These are phyloP conservation scores for Tryphoninae sp. DNA, from an alignment of 2,888 invertebrate genomes.

Conservation along the genomic window DNA sequence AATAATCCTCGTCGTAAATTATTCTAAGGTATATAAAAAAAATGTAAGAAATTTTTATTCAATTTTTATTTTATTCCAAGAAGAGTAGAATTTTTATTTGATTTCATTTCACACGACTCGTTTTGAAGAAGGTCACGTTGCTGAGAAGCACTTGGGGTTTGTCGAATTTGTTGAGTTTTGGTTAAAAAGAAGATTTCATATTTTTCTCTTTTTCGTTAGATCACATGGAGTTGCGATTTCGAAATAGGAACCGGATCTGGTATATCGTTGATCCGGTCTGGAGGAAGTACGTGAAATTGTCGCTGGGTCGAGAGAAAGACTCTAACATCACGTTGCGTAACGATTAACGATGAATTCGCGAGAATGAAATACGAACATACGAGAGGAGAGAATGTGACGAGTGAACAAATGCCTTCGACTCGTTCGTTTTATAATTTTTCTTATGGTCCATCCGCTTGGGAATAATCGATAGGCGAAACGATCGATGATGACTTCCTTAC, in stretches of 20 bases:
- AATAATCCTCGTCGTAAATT: neutral
- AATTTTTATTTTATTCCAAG: too few relatives aligned
- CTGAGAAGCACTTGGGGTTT: neutral
- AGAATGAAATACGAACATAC: neutral
- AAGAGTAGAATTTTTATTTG: neutral
- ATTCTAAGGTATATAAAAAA: neutral
- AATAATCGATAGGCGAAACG: neutral
- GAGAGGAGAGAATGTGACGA: neutral
- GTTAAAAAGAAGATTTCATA: neutral
- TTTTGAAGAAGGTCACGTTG: conserved; percentile 12
- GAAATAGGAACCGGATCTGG: conserved; percentile 25
- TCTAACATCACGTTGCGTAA: neutral
- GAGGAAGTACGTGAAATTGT: neutral
- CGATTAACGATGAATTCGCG: neutral
- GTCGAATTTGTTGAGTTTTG: conserved; percentile 5
- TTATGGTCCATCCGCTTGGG: neutral
- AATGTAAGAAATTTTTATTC: neutral
- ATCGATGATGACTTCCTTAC: neutral
- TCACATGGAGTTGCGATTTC: neutral
- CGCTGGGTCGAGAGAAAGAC: neutral
- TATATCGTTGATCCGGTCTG: neutral
- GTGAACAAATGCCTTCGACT: neutral
- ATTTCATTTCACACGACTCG: neutral
- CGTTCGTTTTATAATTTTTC: neutral
- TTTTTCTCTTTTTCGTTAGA: neutral